Conservation (phyloP, 2,888 invertebrate genomes). For the Dicyrtoma fusca region DNA sequence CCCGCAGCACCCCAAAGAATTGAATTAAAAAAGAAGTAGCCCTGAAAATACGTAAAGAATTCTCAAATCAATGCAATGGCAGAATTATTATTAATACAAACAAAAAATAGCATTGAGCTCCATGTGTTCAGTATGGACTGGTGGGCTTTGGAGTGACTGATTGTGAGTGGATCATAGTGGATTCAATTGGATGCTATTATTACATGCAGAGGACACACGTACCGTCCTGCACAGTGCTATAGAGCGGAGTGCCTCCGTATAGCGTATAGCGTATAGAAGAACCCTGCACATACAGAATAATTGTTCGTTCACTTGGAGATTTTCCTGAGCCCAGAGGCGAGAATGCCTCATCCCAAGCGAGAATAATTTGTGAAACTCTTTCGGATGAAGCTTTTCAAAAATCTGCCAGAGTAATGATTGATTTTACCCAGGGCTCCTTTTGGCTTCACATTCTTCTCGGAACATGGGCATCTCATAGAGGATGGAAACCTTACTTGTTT, state of each 20-base stretch:
- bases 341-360: conserved; percentile 39
- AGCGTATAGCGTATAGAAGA: neutral
- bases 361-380: conserved; percentile 40
- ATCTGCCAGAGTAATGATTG: conserved; percentile 37
- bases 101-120: conserved; percentile 28
- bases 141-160: conserved; percentile 17
- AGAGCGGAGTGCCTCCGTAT: too few relatives aligned
- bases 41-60: conserved; percentile 31
- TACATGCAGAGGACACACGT: neutral
- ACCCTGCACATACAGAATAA: too few relatives aligned
- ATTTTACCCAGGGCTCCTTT: conserved; percentile 31
- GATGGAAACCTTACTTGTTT: neutral
- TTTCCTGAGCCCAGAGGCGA: conserved; percentile 29
- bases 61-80: conserved; percentile 28
- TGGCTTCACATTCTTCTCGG: conserved; percentile 24
- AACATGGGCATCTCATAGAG: neutral
- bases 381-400: conserved; percentile 35
- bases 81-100: conserved; percentile 34
- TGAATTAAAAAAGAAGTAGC: conserved; percentile 34
- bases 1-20: conserved; percentile 17
- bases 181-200: conserved; percentile 34
- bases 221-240: too few relatives aligned
- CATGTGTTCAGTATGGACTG: neutral
- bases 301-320: conserved; percentile 15
- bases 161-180: conserved; percentile 6